phyloP scores from a whole-genome alignment of 2,113 vertebrate species.

The Willisornis vidua region DNA sequence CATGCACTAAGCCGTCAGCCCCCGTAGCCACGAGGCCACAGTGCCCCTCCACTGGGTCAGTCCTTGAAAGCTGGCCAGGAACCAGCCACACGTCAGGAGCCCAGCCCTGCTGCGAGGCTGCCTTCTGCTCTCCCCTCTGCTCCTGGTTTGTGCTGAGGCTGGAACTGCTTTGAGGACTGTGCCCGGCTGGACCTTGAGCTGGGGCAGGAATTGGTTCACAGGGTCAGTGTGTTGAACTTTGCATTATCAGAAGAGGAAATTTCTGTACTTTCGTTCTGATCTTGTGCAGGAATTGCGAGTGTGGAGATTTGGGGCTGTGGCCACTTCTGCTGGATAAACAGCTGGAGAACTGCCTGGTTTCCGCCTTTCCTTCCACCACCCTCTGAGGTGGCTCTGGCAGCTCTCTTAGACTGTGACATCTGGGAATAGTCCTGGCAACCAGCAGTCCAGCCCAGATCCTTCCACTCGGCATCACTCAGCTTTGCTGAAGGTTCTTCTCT shows the following conservation, averaged over 20 bases:
- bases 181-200: background rate
- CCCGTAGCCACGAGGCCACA: accelerated
- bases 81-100: accelerated
- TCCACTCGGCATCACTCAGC: accelerated
- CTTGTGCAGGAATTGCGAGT: background rate
- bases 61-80: background rate
- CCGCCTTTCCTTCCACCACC: background rate
- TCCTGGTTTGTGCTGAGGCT: background rate
- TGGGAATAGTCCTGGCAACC: background rate
- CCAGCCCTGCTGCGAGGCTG: accelerated
- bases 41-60: accelerated
- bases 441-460: background rate
- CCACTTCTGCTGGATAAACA: background rate
- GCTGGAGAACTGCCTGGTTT: background rate
- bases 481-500: background rate
- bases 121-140: background rate
- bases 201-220: background rate
- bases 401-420: background rate
- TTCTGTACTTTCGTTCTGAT: background rate
- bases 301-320: background rate
- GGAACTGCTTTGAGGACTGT: background rate
- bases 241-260: background rate
- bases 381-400: background rate
- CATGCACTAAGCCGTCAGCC: accelerated
- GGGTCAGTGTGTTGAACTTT: background rate